Base-by-base conservation (phyloP, 2,888 invertebrate species). In the Lasioglossum leucozonium region DNA sequence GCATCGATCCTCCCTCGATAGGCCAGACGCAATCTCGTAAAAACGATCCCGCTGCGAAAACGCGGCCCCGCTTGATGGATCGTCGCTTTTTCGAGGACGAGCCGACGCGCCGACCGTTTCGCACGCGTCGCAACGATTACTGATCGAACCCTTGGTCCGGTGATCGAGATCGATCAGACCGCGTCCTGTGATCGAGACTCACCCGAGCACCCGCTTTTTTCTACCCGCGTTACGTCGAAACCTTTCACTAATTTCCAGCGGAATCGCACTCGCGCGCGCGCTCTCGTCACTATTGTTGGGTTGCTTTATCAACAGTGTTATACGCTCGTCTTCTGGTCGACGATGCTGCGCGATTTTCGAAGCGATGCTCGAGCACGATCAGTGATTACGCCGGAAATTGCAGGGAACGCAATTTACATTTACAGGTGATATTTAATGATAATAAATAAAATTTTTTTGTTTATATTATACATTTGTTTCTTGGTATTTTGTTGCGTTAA, bases 21-120 rank as follows among this genome's bases (percentile, higher is more conserved):
- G 55, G 51, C 58, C 82, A 67, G 78, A 30, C 30, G 77, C 83
- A 84, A 84, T 82, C 74, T 75, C 62, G 77, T 77, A 82, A 84
- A 77, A 79, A 77, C 73, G 82, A 85, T 87, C 82, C 87, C 72
- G 55, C 55, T 13, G 81, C 51, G 78, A 78, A 73, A 81, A 72
- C 65, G 67, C 79, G 73, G 69, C 67, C 72, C 67, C 71, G 69
- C 62, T 69, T 82, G 82, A 80, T 82, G 80, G 82, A 82, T 82
- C 80, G 81, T 22, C 47, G 74, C 44, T 80, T 82, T 82, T 62
- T 30, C 62, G 62, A 62, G 62, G 16, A 62, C 62, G 62, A 62
- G 16, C 62, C 62, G 13, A 58, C 55, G 26, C 16, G 5, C 62
- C 62, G 30, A 13, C 62, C 62, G 62, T 62, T 6, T 16, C 62